A percentile compares a stretch with the other conserved stretches of the same genome.
These are phyloP conservation scores for Meteorus colon DNA, from an alignment of 2,888 invertebrate genomes.

Conservation along the genomic window DNA sequence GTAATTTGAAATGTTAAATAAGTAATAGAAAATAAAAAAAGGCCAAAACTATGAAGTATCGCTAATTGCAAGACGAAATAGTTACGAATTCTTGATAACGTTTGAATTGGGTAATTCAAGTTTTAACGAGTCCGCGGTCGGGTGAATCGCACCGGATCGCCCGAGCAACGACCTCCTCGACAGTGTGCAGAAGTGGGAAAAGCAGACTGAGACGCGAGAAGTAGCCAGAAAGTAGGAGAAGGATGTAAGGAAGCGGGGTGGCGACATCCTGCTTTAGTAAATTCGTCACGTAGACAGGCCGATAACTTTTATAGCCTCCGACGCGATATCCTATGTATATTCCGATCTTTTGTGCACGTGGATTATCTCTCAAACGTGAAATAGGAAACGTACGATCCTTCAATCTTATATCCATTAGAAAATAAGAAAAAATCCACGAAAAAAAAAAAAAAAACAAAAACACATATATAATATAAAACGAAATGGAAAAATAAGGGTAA, in stretches of 20 bases:
- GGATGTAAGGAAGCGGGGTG: constrained; percentile 24
- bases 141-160: constrained; percentile 43
- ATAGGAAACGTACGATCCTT: constrained; percentile 38
- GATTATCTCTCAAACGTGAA: constrained; percentile 49
- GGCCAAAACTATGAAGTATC: constrained; percentile 45
- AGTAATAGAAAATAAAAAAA: constrained; percentile 1
- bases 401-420: constrained; percentile 24
- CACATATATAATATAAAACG: constrained; percentile 18
- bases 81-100: constrained; percentile 52
- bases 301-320: constrained; percentile 54
- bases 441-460: background rate
- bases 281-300: constrained; percentile 54
- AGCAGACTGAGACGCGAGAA: constrained; percentile 16
- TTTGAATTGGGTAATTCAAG: constrained; percentile 49
- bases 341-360: constrained; percentile 51
- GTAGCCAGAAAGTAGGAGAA: constrained; percentile 25
- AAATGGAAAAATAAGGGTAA: background rate
- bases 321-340: constrained; percentile 49
- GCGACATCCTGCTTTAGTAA: constrained; percentile 49
- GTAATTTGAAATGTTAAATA: background rate
- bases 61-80: constrained; percentile 49
- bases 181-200: constrained; percentile 20
- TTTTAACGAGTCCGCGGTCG: constrained; percentile 53
- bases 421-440: background rate
- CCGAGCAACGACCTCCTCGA: constrained; percentile 40